Evolutionary conservation across 2,888 invertebrate genomes (phyloP).

Genomic region (Temnothorax ravouxi): DNA sequence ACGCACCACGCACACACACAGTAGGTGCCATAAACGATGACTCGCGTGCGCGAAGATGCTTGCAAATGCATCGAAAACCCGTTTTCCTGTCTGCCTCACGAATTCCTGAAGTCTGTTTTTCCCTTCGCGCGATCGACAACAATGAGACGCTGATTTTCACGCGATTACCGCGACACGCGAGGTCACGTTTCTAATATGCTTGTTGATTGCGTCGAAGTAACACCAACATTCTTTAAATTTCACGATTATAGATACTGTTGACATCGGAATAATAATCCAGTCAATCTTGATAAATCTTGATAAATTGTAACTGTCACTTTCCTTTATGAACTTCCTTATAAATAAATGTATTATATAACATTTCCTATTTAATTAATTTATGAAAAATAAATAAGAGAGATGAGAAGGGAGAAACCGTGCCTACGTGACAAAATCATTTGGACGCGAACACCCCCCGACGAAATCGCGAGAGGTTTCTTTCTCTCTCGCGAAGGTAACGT

Average conservation of each 20-base stretch:
- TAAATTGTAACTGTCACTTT: background rate
- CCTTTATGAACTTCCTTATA: background rate
- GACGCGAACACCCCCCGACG: background rate
- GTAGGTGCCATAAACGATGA: constrained; percentile 36
- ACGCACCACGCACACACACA: too few species aligned
- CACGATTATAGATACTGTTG: background rate
- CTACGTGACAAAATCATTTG: background rate
- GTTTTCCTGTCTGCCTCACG: background rate
- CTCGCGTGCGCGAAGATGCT: constrained; percentile 51
- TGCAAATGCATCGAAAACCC: constrained; percentile 27
- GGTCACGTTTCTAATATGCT: constrained; percentile 44
- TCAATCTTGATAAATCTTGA: background rate
- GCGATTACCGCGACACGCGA: background rate
- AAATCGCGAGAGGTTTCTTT: background rate
- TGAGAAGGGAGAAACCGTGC: background rate
- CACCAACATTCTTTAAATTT: background rate
- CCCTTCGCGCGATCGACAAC: constrained; percentile 11
- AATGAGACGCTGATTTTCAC: constrained; percentile 33
- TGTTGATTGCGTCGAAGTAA: constrained; percentile 37
- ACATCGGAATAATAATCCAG: background rate
- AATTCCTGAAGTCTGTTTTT: background rate
- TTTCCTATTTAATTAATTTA: background rate
- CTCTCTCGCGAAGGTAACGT: background rate
- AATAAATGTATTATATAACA: background rate
- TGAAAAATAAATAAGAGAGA: background rate